A percentile compares a stretch with the other conserved stretches of the same genome.
These are phyloP conservation scores for Urocynchramus pylzowi DNA, from an alignment of 2,113 vertebrate species.

Conservation along the genomic window DNA sequence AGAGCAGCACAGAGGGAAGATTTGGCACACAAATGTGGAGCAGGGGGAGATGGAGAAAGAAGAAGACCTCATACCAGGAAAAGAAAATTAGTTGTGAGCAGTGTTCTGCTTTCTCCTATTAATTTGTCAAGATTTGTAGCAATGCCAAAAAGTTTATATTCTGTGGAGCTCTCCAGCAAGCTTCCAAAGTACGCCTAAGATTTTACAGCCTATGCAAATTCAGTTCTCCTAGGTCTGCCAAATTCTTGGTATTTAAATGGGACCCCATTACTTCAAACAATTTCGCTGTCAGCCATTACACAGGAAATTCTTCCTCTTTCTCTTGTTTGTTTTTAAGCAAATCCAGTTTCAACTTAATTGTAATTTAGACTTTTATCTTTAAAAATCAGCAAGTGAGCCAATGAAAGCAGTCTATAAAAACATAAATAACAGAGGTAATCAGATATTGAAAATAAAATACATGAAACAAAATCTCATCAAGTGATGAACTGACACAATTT, in stretches of 20 bases:
- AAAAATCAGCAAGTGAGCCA: slow-evolving; percentile 5
- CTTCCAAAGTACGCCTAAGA: background rate
- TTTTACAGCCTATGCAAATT: slow-evolving; percentile 52
- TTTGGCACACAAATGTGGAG: background rate
- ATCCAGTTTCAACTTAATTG: slow-evolving; percentile 28
- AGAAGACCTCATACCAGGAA: slow-evolving; percentile 14
- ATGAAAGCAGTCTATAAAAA: slow-evolving; percentile 5
- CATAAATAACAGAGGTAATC: slow-evolving; percentile 33
- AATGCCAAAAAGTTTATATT: slow-evolving; percentile 14
- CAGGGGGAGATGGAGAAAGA: background rate
- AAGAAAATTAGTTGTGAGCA: background rate
- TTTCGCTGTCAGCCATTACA: slow-evolving; percentile 15
- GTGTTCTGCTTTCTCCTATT: background rate
- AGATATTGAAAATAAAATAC: slow-evolving; percentile 1
- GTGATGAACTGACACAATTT: background rate
- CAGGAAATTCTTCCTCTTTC: slow-evolving; percentile 28
- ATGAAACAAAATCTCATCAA: slow-evolving; percentile 29
- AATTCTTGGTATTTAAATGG: slow-evolving; percentile 20
- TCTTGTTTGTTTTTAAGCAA: slow-evolving; percentile 37
- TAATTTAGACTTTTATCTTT: slow-evolving; percentile 14
- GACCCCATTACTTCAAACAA: slow-evolving; percentile 26
- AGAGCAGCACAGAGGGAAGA: background rate
- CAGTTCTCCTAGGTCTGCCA: slow-evolving; percentile 6
- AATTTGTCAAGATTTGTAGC: slow-evolving; percentile 13
- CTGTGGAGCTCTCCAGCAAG: background rate